Base-by-base conservation (phyloP, 1,140 invertebrate species). In the Linepithema humile region DNA sequence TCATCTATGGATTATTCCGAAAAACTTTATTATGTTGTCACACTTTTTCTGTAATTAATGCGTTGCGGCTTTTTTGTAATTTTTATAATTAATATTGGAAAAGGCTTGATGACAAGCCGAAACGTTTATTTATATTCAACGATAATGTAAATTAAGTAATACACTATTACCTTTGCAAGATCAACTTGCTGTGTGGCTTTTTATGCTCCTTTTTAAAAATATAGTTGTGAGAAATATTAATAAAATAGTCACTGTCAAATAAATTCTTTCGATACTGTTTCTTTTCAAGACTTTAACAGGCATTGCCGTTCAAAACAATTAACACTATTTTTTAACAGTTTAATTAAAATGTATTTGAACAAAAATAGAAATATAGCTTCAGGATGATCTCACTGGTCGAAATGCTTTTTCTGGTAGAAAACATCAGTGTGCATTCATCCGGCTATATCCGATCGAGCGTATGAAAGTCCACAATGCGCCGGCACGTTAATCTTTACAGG, bases 401-500 rank as follows among this genome's bases (percentile, higher is more conserved):
- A 59, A 59, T 72, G 55, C 10, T 38, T 53, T 73, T 73, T 82
- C 83, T 65, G 45, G 26, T 59, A 83, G 65, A 70, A 85, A 82
- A 72, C 65, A 35, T 64, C 48, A 60, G 67, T 55, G 67, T 74
- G 40, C 55, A 62, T 43, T 67, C 43, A 50, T 20, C 32, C 38
- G 45, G 9, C 48, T 40, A 35, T 73, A 43, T 50, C n/a, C 59
- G 53, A 60, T 82, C 55, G 65, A 78, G 85, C 50, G 38, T 64
- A 75, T 57, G 15, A 48, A 65, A 69, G 73, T 70, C 67, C 45
- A 59, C 83, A 80, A 72, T 83, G 72, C 53, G 32, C 55, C 38
- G 20, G 57, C 80, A 65, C 59, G 82, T 84, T 88, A 87, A 88
- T 87, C 69, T 78, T 78, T 45, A 55, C 55, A 26, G 74, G 55